phyloP scores from a whole-genome alignment of 2,888 invertebrate genomes.

The Cantharis rustica region DNA sequence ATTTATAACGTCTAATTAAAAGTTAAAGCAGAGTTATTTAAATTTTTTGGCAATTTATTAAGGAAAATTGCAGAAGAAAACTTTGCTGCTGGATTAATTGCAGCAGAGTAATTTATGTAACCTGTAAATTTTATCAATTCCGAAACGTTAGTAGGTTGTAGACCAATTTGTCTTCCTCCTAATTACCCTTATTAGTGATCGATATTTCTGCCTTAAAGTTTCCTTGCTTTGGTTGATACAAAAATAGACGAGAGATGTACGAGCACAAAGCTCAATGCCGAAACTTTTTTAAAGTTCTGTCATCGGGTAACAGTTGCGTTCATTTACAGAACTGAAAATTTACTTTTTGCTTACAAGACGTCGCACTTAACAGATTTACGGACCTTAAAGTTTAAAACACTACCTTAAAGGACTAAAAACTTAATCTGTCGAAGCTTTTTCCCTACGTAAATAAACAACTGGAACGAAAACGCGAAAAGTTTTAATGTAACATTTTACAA shows the following conservation, averaged over 20 bases:
- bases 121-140: background rate
- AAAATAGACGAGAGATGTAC: background rate
- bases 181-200: background rate
- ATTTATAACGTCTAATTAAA: background rate
- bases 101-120: background rate
- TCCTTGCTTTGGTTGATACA: background rate
- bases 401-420: background rate
- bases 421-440: background rate
- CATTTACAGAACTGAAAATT: background rate
- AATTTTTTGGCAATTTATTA: background rate
- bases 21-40: background rate
- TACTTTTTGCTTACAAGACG: background rate
- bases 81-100: background rate
- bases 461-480: background rate
- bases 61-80: background rate
- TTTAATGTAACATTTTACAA: background rate
- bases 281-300: background rate
- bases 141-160: background rate
- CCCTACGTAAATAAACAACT: background rate
- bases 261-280: background rate
- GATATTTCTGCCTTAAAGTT: background rate
- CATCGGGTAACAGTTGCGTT: background rate
- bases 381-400: background rate
- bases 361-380: background rate
- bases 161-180: background rate